phyloP scores from a whole-genome alignment of 2,113 vertebrate species.

The Hydropotes inermis region DNA sequence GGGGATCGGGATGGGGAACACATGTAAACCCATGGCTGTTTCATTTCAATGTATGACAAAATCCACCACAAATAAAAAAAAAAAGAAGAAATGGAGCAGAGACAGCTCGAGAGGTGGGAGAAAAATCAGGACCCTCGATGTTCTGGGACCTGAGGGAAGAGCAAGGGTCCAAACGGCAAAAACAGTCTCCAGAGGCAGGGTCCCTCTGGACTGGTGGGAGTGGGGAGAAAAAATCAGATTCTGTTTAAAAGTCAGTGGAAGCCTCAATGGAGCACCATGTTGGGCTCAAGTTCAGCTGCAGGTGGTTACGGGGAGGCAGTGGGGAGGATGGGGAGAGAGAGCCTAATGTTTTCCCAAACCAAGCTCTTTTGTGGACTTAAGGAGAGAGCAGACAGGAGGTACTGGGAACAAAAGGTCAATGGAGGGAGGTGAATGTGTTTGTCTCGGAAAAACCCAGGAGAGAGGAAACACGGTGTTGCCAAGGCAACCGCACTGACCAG shows the following conservation, averaged over 20 bases:
- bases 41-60: too few relatives aligned
- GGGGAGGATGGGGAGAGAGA: background rate
- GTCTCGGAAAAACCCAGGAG: background rate
- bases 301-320: background rate
- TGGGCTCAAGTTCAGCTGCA: background rate
- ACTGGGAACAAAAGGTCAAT: background rate
- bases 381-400: background rate
- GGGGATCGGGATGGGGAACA: too few relatives aligned
- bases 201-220: too few relatives aligned
- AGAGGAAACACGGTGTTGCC: background rate
- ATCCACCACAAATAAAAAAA: too few relatives aligned
- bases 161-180: background rate
- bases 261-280: background rate
- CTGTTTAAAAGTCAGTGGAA: background rate
- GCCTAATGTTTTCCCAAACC: background rate
- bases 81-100: background rate
- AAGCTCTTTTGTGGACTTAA: background rate
- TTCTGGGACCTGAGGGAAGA: background rate
- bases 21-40: too few relatives aligned
- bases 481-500: background rate
- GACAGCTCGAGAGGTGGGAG: accelerated
- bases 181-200: background rate
- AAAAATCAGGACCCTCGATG: background rate
- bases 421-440: background rate
- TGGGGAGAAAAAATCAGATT: background rate